Evolutionary conservation across 2,888 invertebrate genomes (phyloP).

Genomic region (Dione juno): DNA sequence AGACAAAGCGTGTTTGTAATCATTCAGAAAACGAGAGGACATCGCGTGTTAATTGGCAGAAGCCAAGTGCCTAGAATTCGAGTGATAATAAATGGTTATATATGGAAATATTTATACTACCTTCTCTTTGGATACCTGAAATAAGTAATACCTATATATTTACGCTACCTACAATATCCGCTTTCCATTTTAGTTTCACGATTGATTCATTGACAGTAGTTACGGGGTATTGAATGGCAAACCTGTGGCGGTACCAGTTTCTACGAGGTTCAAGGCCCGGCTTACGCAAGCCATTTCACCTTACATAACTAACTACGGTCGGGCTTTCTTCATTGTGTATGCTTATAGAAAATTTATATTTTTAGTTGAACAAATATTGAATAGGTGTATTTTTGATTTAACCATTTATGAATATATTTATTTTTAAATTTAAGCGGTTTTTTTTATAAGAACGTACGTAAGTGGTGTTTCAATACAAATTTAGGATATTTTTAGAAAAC

Average conservation of each 20-base stretch:
- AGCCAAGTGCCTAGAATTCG: too few species aligned
- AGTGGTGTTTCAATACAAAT: too few species aligned
- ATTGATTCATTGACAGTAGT: slow-evolving; percentile 28
- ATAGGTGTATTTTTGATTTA: background rate
- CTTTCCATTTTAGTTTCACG: background rate
- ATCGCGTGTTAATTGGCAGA: too few species aligned
- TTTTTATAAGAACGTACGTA: background rate
- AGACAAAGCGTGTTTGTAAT: too few species aligned
- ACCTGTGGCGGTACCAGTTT: slow-evolving; percentile 19
- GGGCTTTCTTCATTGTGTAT: slow-evolving; percentile 46
- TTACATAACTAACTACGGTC: slow-evolving; percentile 49
- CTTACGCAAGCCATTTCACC: slow-evolving; percentile 50
- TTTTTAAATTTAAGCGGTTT: background rate
- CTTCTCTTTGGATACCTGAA: too few species aligned
- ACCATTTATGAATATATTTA: background rate
- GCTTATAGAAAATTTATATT: slow-evolving; percentile 4
- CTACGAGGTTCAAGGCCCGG: slow-evolving; percentile 52
- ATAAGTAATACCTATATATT: too few species aligned
- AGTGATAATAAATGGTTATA: too few species aligned
- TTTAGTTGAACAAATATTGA: slow-evolving; percentile 4
- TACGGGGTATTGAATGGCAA: slow-evolving; percentile 52
- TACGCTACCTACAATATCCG: background rate
- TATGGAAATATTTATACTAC: too few species aligned
- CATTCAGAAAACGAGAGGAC: too few species aligned
- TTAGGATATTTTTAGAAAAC: too few species aligned